These are phyloP conservation scores for Neoascia interrupta DNA, from an alignment of 2,888 invertebrate genomes.

Conservation along the genomic window DNA sequence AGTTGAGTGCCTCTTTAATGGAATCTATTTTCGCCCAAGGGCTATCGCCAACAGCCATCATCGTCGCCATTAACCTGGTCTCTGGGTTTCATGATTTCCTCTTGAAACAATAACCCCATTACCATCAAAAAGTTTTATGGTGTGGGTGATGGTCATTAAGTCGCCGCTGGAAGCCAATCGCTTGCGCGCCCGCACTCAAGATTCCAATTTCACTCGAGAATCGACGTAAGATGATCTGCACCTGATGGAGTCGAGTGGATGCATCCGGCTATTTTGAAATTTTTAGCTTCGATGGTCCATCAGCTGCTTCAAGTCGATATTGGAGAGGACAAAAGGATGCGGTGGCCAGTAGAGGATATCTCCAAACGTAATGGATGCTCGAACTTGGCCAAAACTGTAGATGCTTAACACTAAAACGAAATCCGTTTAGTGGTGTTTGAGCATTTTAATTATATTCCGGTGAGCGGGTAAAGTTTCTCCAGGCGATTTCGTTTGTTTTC, in stretches of 20 bases:
- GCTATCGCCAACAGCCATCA: neutral
- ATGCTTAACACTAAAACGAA: constrained; percentile 45
- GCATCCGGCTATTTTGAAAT: constrained; percentile 45
- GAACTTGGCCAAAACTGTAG: constrained; percentile 44
- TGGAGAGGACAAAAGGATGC: constrained; percentile 41
- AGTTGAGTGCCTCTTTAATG: constrained; percentile 21
- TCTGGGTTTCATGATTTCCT: constrained; percentile 22
- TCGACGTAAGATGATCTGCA: constrained; percentile 60
- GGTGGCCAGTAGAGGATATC: constrained; percentile 3
- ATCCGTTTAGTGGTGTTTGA: constrained; percentile 11
- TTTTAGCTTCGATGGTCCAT: constrained; percentile 10
- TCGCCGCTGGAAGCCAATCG: neutral
- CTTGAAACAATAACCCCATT: constrained; percentile 54
- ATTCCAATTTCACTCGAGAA: constrained; percentile 56
- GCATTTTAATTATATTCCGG: constrained; percentile 50
- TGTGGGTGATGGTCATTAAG: constrained; percentile 42
- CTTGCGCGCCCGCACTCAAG: constrained; percentile 31
- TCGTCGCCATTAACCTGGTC: constrained; percentile 33
- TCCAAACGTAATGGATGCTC: constrained; percentile 54
- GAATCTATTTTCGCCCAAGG: constrained; percentile 38
- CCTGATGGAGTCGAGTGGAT: constrained; percentile 21
- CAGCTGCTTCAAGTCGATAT: constrained; percentile 24
- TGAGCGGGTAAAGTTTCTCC: constrained; percentile 22
- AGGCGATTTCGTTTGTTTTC: constrained; percentile 7
- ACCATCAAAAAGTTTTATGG: no score